Conservation (phyloP, 2,888 invertebrate genomes). For the Sthenelais limicola region DNA sequence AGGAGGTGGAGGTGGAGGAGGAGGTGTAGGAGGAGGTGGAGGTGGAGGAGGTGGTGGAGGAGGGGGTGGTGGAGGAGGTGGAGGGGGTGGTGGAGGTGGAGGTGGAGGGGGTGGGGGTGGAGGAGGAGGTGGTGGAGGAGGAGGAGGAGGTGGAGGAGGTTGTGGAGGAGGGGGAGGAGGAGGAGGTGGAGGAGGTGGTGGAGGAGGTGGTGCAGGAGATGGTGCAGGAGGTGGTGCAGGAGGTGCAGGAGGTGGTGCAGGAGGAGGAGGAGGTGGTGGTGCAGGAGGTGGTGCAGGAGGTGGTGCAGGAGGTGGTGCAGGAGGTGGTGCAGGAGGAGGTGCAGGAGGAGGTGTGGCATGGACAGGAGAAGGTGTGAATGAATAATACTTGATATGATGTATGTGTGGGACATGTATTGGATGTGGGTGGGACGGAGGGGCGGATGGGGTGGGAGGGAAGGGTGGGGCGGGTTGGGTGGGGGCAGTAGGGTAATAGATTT, state of each 20-base stretch:
- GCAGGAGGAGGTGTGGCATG: neutral
- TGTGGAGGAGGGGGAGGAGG: neutral
- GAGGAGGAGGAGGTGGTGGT: conserved; percentile 1
- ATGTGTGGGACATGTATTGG: neutral
- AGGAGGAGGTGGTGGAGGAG: neutral
- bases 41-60: neutral
- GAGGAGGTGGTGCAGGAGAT: neutral
- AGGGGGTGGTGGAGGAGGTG: neutral
- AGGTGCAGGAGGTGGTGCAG: neutral
- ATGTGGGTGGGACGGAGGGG: neutral
- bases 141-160: neutral
- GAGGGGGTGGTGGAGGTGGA: neutral
- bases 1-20: conserved; percentile 14
- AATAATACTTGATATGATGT: too few relatives aligned
- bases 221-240: neutral
- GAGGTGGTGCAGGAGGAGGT: neutral
- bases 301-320: neutral
- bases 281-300: conserved; percentile 5
- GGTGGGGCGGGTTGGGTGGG: too few relatives aligned
- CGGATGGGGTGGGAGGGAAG: conserved; percentile 9
- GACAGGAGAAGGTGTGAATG: neutral
- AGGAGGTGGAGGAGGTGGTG: neutral
- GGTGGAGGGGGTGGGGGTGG: neutral
- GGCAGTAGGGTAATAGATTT: too few relatives aligned
- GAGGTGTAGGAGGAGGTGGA: neutral